Evolutionary conservation across 2,797 vertebrate genomes (phyloP), one percentile per base, ranked within the genome.

Genomic region (Menidia menidia): DNA sequence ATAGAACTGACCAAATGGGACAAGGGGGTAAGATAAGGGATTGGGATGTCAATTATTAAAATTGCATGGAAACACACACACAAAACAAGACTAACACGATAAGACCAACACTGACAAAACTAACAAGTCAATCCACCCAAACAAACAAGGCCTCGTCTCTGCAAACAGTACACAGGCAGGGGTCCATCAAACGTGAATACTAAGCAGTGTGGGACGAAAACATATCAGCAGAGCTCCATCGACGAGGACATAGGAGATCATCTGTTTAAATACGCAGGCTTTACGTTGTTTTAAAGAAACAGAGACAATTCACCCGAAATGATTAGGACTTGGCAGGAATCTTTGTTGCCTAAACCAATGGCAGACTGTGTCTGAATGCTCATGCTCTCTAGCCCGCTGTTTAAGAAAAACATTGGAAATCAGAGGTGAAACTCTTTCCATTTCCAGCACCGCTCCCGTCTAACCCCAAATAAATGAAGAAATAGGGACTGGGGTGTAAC

Each of bases 1-100:
- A 99, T 99, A 70, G 98, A 99, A 89, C 98, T 99, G 67, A 30
- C 31, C 16, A 10, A 1, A 16, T 32, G 12, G 63, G 10, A 60
- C 4, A 50, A 25, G 3, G 55, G 52, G 14, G 14, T 18, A 14
- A 56, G 9, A 30, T n/a, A 18, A 1, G 25, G 11, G 8, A 30
- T 54, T 44, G 10, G 10, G 51, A 32, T 15, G 51, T 30, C 32
- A 30, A 60, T 52, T 6, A 53, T 4, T 56, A 41, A 56, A 54
- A 43, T 25, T 31, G 12, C 3, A 19, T n/a, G 32, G 5, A 57
- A 1, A 19, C 1, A 8, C 25, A 64, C 43, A 73, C 19, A 39
- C 4, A 32, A 3, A 1, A 45, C 4, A 8, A 39, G 18, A 43
- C 32, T 15, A 55, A 33, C 18, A 68, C 45, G 58, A 71, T 31